A percentile compares a stretch with the other conserved stretches of the same genome.
phyloP scores from a whole-genome alignment of 2,113 vertebrate species.

The Larimichthys polyactis region DNA sequence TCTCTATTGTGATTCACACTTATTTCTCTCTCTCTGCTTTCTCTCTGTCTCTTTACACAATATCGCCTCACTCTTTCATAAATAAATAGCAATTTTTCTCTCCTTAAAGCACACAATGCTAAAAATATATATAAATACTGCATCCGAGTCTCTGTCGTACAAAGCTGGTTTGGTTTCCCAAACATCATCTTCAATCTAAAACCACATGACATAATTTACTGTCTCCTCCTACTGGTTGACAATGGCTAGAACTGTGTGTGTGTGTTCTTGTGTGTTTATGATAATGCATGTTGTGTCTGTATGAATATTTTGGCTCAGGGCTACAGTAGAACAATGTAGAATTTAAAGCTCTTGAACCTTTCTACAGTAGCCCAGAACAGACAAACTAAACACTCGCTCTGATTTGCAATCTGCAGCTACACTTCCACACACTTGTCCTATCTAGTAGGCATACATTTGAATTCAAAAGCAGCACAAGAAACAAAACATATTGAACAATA shows the following conservation, averaged over 20 bases:
- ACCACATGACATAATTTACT: neutral
- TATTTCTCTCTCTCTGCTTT: conserved; percentile 6
- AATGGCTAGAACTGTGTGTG: neutral
- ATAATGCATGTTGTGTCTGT: too few species aligned
- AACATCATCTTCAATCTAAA: conserved; percentile 1
- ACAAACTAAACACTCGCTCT: too few species aligned
- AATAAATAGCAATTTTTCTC: neutral
- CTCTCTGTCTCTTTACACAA: neutral
- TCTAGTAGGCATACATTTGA: too few species aligned
- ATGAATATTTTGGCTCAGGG: neutral
- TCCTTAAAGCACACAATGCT: neutral
- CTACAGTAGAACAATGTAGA: too few species aligned
- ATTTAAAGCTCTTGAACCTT: too few species aligned
- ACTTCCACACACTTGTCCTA: too few species aligned
- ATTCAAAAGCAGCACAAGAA: too few species aligned
- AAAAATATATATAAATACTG: neutral
- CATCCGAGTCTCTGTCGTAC: neutral
- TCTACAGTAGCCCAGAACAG: too few species aligned
- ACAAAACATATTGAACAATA: too few species aligned
- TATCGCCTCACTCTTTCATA: conserved; percentile 8
- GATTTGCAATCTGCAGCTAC: too few species aligned
- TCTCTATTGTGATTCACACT: conserved; percentile 35
- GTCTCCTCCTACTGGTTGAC: neutral
- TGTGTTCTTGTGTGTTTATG: neutral
- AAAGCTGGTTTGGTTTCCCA: neutral